Evolutionary conservation across 1,140 invertebrate species (phyloP), one percentile per base, ranked within the genome.

Genomic region (Caenorhabditis tropicalis): DNA sequence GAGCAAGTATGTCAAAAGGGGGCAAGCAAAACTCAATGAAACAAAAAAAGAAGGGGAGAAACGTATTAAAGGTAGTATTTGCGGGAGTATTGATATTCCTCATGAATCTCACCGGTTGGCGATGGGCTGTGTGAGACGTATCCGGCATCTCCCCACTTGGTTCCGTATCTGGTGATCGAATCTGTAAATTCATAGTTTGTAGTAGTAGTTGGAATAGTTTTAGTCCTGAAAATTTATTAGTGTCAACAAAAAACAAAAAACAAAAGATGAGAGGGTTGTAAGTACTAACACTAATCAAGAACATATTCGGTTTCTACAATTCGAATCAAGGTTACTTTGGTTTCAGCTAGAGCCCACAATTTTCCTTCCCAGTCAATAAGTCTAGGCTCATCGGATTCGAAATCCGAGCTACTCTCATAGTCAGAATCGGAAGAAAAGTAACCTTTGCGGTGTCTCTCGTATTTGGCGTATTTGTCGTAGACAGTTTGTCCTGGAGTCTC

Each of bases 381-480:
- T 83, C 51, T 49, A 56, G 21, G 27, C 43, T 83, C 82, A 21
- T 46, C 36, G 36, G 53, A 43, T 24, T 82, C 81, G 15, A 60
- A 15, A 65, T 60, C 81, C 9, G 43, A 48, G 16, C 39, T n/a
- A 21, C 48, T 60, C 33, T 60, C 81, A 56, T 39, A 56, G 24
- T 56, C 49, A 60, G 53, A 74, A 74, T 74, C 65, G 36, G 65
- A 74, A 74, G 65, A 74, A 74, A 74, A 74, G 36, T 53, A 46
- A 82, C 85, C 85, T 79, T 79, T 82, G 31, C 81, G 48, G 53
- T 86, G 36, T 74, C 82, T 85, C 81, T 87, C 84, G 70, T 87
- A 87, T 70, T 87, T 87, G 21, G 84, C 79, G 86, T 86, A 87
- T 46, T 80, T 65, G 81, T 87, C 86, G 65, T 65, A 87, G 21